Conservation (phyloP, 2,888 invertebrate species). For the Coenonympha glycerion region DNA sequence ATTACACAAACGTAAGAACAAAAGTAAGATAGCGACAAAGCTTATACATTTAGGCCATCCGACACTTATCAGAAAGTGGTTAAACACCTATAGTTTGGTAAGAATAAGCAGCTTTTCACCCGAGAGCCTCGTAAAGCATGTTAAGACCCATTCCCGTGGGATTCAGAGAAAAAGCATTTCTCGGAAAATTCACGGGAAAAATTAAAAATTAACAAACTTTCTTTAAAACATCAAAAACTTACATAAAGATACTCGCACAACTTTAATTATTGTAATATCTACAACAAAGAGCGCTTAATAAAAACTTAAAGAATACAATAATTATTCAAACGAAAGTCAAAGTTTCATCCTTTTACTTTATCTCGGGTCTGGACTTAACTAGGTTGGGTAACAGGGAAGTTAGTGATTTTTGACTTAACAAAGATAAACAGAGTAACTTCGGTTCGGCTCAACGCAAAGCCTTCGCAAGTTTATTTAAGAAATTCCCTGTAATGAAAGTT, state of each 20-base stretch:
- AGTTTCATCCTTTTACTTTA: neutral
- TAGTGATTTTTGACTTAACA: conserved; percentile 3
- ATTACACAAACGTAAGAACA: too few relatives aligned
- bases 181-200: too few relatives aligned
- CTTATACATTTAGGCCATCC: too few relatives aligned
- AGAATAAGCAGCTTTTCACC: too few relatives aligned
- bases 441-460: neutral
- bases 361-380: neutral
- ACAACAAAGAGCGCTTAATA: neutral
- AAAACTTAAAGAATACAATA: conserved; percentile 4
- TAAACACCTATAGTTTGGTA: too few relatives aligned
- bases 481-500: neutral
- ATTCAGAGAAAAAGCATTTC: too few relatives aligned
- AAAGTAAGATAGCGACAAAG: too few relatives aligned
- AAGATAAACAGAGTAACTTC: neutral
- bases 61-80: too few relatives aligned
- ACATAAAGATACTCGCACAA: neutral
- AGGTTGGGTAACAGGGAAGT: neutral
- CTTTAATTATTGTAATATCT: neutral
- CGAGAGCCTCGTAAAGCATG: too few relatives aligned
- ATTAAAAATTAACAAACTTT: neutral
- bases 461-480: neutral
- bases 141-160: too few relatives aligned
- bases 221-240: too few relatives aligned
- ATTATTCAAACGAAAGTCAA: conserved; percentile 6